Base-by-base conservation (phyloP, 1,140 invertebrate genomes). In the Atopsyche davidsoni region DNA sequence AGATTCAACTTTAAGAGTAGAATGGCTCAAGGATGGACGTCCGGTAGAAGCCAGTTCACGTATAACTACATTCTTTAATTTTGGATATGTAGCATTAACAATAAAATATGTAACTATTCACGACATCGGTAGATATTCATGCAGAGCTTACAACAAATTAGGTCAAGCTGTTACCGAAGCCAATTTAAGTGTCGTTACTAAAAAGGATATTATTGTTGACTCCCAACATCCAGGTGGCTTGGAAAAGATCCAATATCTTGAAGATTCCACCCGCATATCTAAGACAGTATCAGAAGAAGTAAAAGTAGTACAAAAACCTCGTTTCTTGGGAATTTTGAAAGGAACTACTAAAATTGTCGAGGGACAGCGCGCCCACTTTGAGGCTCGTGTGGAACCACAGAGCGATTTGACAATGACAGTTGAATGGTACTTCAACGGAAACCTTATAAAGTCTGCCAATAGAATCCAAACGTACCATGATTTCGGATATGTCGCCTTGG, bases 41-140 rank as follows among this genome's bases (percentile, higher is more conserved):
- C 83, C 87, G 19, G 81, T 95, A 49, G 88, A 93, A 80, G 90
- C 90, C 24, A 93, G 89, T 74, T 93, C 90, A 24, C 80, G 93
- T 66, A 95, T 92, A 42, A 95, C 92, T 50, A 89, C 87, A 23
- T 95, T 95, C 76, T 94, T 93, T 66, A 96, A 96, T 64, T 96
- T 96, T 67, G 94, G 94, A 36, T 96, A 96, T 63, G 92, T 97
- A 51, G 95, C 95, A 0, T 68, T 99, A 38, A 96, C 94, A 11
- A 92, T 99, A 48, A 94, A 96, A 64, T 88, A 90, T 55, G 86
- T 96, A 7, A 89, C 88, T 10, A 77, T 87, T 21, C 83, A 90
- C 51, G 96, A 99, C 74, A 83, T 87, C 41, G 96, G 96, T 19
- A 81, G 83, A 52, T 97, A 96, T 62, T 92, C 89, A 14, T 96